Conservation (phyloP, 2,888 invertebrate genomes). For the Sarcophaga rosellei region DNA sequence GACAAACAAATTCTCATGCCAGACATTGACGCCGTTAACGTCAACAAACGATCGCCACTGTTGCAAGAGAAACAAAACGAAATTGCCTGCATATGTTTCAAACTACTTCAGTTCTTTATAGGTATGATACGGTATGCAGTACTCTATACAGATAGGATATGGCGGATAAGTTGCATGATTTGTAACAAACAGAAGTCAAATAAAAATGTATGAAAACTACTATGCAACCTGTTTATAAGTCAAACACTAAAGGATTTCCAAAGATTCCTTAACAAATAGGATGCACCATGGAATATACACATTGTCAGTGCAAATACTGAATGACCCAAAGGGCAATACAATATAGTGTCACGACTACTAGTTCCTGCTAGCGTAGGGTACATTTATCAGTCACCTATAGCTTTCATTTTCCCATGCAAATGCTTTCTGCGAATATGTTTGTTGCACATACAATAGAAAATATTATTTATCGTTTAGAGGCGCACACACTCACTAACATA, state of each 20-base stretch:
- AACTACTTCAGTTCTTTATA: constrained; percentile 21
- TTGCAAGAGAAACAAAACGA: constrained; percentile 39
- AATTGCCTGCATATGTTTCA: constrained; percentile 33
- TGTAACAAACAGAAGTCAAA: too few species aligned
- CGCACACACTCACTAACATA: neutral
- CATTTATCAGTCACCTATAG: neutral
- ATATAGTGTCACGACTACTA: neutral
- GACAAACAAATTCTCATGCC: constrained; percentile 58
- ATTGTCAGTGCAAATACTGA: too few species aligned
- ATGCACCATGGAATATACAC: too few species aligned
- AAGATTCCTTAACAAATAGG: too few species aligned
- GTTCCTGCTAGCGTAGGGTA: neutral
- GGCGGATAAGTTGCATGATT: too few species aligned
- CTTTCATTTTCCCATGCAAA: neutral
- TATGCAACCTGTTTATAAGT: too few species aligned
- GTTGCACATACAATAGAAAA: too few species aligned
- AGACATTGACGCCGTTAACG: constrained; percentile 68
- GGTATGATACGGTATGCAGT: neutral
- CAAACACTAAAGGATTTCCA: too few species aligned
- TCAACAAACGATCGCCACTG: constrained; percentile 67
- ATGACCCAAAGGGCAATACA: neutral
- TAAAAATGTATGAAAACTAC: too few species aligned
- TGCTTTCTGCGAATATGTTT: neutral
- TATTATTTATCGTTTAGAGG: too few species aligned
- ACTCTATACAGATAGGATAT: too few species aligned